Base-by-base conservation (phyloP, 2,113 vertebrate genomes). In the Phaethon lepturus region DNA sequence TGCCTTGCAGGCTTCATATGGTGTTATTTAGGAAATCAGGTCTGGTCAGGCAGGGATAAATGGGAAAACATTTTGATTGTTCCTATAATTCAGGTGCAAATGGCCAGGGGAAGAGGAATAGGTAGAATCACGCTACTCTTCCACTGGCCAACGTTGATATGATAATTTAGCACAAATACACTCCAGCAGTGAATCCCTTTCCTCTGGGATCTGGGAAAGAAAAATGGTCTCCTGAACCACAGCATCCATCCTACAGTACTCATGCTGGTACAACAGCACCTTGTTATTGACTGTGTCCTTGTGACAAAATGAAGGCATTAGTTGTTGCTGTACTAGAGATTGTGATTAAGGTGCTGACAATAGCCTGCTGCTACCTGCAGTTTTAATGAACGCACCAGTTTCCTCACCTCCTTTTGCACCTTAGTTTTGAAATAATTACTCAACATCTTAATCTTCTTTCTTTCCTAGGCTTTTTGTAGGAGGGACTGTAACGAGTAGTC, bases 361-460 rank as follows among this genome's bases (percentile, higher is more conserved):
- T 40, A 72, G 19, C 59, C 29, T 86, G 72, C 50, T 80, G 16
- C 31, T 77, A 42, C 24, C 24, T 66, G 42, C 23, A 82, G 13
- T 83, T 95, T 78, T 72, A 94, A 81, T 35, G 67, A 74, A 71
- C 35, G 13, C 7, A n/a, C 9, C 1, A 1, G 1, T 86, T 86
- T 83, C 23, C 23, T 88, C 47, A 85, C 9, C 13, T 73, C 17
- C 13, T 83, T 90, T 86, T 92, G 12, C n/a, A 50, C 69, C 13
- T 88, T 56, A 42, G 67, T 62, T 95, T 90, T 97, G 72, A 80
- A 86, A 66, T 31, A 75, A 88, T 64, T 84, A 29, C 7, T 64
- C 23, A 75, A 71, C 11, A 58, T 44, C 40, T 74, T 74, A 24
- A 49, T 92, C 28, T 76, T 87, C 35, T 84, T 69, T 77, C 7